These are phyloP conservation scores for Oxyteleia sp. DNA, from an alignment of 2,888 invertebrate genomes.

Conservation along the genomic window DNA sequence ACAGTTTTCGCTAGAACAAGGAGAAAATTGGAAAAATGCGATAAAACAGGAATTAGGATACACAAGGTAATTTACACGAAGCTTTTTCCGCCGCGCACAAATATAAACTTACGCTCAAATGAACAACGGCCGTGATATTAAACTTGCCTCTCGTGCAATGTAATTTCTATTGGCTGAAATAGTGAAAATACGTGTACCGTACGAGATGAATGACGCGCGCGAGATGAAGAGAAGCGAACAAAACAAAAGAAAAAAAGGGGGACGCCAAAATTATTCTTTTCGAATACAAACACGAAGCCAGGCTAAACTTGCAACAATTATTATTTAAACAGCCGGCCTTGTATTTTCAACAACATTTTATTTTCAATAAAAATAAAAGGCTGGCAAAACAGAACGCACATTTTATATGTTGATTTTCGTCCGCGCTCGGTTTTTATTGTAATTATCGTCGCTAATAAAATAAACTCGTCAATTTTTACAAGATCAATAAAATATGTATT, in stretches of 20 bases:
- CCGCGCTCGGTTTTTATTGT: not conserved
- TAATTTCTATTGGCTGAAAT: constrained; percentile 54
- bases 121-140: constrained; percentile 49
- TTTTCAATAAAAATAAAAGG: constrained; percentile 16
- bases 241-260: constrained; percentile 3
- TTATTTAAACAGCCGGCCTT: constrained; percentile 16
- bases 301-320: constrained; percentile 6
- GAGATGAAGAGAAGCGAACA: constrained; percentile 7
- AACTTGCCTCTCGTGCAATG: constrained; percentile 29
- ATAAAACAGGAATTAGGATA: constrained; percentile 53
- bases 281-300: too few relatives aligned
- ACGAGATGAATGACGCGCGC: constrained; percentile 36
- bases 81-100: constrained; percentile 39
- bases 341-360: constrained; percentile 21
- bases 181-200: constrained; percentile 40
- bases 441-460: constrained; percentile 18
- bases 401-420: constrained; percentile 29
- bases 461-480: constrained; percentile 6
- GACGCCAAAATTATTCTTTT: constrained; percentile 1
- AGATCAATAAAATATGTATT: not conserved
- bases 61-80: constrained; percentile 40
- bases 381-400: not conserved
- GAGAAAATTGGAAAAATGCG: constrained; percentile 48
- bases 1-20: constrained; percentile 29
- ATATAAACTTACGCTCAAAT: constrained; percentile 44